A percentile compares a stretch with the other conserved stretches of the same genome.
Evolutionary conservation across 2,888 invertebrate species (phyloP).

Genomic region (Apotomis capreana): DNA sequence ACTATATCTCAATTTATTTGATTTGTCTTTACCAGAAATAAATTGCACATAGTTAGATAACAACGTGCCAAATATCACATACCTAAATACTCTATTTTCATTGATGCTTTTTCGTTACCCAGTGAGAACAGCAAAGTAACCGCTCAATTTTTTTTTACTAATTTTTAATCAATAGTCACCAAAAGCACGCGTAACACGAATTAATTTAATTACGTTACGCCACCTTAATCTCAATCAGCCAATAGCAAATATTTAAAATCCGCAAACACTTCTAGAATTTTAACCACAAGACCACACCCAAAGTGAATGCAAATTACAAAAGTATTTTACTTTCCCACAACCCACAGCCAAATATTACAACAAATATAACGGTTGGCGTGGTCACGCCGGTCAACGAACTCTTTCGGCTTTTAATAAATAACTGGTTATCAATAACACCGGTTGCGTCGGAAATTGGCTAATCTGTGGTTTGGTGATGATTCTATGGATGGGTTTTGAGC

Average conservation of each 20-base stretch:
- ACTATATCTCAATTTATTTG: too few species aligned
- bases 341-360: constrained; percentile 47
- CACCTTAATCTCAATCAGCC: too few species aligned
- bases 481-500: neutral
- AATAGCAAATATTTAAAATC: neutral
- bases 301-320: constrained; percentile 30
- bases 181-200: too few species aligned
- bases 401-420: constrained; percentile 57
- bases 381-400: constrained; percentile 61
- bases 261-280: constrained; percentile 1
- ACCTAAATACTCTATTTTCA: too few species aligned
- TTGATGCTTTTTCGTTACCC: too few species aligned
- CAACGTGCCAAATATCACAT: too few species aligned
- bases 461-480: neutral
- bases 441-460: constrained; percentile 30
- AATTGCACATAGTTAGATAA: too few species aligned
- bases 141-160: too few species aligned
- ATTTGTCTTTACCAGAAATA: too few species aligned
- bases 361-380: constrained; percentile 54
- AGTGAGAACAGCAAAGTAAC: too few species aligned
- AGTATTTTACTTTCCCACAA: constrained; percentile 34
- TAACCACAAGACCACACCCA: neutral
- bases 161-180: too few species aligned
- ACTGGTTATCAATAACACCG: constrained; percentile 38
- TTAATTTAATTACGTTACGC: too few species aligned